These are phyloP conservation scores for Micropoecilia bifurca DNA, from an alignment of 2,797 vertebrate genomes.

Conservation along the genomic window DNA sequence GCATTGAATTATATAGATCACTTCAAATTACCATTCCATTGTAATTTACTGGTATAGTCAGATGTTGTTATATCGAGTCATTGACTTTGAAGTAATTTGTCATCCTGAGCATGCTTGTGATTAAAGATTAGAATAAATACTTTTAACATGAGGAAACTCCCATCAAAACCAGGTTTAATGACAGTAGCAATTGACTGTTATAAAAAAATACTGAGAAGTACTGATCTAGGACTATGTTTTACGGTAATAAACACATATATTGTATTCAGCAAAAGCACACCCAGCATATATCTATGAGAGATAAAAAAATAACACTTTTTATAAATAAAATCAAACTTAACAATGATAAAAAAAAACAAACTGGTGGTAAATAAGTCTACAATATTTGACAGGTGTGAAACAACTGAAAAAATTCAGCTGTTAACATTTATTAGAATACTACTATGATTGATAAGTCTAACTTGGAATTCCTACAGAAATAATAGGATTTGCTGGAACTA, in stretches of 20 bases:
- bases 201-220: background rate
- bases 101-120: background rate
- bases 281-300: background rate
- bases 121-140: background rate
- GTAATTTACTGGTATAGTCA: background rate
- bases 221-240: background rate
- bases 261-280: background rate
- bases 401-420: conserved; percentile 2
- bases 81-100: background rate
- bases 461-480: conserved; percentile 25
- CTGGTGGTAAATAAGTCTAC: background rate
- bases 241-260: background rate
- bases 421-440: conserved; percentile 16
- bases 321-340: background rate
- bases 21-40: background rate
- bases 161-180: background rate
- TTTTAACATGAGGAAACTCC: background rate
- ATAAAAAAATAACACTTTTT: too few relatives aligned
- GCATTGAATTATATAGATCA: background rate
- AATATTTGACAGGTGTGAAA: conserved; percentile 1
- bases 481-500: conserved; percentile 36
- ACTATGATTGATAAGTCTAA: conserved; percentile 43
- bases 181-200: background rate
- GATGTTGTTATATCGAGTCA: background rate
- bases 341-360: background rate